Conservation (phyloP, 2,888 invertebrate species). For the Pelosia muscerda region DNA sequence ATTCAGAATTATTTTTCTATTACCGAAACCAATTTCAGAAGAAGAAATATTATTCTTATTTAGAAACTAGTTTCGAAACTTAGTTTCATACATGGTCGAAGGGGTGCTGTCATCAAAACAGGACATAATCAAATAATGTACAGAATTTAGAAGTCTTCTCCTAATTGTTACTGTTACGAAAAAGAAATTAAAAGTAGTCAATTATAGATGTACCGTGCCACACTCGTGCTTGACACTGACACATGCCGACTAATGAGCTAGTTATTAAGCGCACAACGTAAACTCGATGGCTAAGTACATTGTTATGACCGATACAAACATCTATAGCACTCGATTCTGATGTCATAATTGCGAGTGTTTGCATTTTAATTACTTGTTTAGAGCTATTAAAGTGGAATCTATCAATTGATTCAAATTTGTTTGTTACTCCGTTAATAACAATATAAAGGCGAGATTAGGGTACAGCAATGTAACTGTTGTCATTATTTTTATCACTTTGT, state of each 20-base stretch:
- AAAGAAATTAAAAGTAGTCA: neutral
- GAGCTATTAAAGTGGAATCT: conserved; percentile 27
- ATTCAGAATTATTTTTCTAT: no score
- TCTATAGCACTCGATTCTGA: conserved; percentile 57
- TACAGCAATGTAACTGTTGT: neutral
- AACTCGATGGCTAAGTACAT: conserved; percentile 63
- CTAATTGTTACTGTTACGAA: neutral
- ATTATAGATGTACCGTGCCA: conserved; percentile 28
- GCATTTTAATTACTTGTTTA: conserved; percentile 60
- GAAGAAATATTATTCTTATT: no score
- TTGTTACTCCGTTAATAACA: conserved; percentile 27
- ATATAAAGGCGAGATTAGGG: neutral
- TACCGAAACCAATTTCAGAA: no score
- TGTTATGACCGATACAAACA: conserved; percentile 62
- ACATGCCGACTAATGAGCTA: conserved; percentile 60
- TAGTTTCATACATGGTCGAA: no score
- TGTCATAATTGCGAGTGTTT: conserved; percentile 67
- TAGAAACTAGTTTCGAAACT: no score
- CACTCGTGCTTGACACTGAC: conserved; percentile 52
- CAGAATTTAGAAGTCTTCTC: neutral
- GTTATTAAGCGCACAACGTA: conserved; percentile 71
- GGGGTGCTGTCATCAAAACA: neutral
- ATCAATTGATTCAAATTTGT: conserved; percentile 8
- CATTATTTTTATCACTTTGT: neutral
- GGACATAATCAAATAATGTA: neutral